Percentiles rank a stretch among this genome's conserved stretches.
Conservation (phyloP, 2,888 invertebrate genomes). For the Campoplex nolae region DNA sequence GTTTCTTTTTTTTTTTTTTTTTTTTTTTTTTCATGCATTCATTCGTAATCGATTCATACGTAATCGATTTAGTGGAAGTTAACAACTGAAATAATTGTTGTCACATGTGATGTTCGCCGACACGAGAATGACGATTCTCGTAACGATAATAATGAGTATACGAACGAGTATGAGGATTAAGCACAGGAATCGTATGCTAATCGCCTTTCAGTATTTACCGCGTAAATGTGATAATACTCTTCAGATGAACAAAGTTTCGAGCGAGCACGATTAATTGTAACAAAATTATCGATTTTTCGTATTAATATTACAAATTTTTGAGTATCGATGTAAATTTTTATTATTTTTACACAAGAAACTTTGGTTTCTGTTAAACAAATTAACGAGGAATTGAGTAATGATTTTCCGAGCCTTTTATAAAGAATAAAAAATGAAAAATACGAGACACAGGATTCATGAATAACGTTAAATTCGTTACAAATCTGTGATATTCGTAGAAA, state of each 20-base stretch:
- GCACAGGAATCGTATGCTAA: not conserved
- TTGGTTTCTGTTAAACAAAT: no score
- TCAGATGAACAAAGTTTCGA: not conserved
- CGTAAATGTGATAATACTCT: not conserved
- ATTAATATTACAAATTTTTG: not conserved
- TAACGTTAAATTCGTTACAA: no score
- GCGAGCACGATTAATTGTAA: not conserved
- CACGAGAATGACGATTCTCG: not conserved
- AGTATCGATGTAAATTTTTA: no score
- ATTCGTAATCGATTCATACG: not conserved
- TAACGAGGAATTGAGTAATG: no score
- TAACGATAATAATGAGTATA: conserved; percentile 6
- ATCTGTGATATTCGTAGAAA: no score
- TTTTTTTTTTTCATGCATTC: no score
- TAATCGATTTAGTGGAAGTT: not conserved
- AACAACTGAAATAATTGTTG: not conserved
- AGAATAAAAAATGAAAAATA: no score
- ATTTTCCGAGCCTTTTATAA: no score
- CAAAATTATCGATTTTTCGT: not conserved
- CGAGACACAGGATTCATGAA: no score
- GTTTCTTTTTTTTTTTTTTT: no score
- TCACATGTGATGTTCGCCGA: not conserved
- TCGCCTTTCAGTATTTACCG: not conserved
- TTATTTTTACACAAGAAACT: no score
- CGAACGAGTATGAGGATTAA: not conserved